Evolutionary conservation across 2,797 vertebrate genomes (phyloP).

Genomic region (Myoxocephalus aenaeus): DNA sequence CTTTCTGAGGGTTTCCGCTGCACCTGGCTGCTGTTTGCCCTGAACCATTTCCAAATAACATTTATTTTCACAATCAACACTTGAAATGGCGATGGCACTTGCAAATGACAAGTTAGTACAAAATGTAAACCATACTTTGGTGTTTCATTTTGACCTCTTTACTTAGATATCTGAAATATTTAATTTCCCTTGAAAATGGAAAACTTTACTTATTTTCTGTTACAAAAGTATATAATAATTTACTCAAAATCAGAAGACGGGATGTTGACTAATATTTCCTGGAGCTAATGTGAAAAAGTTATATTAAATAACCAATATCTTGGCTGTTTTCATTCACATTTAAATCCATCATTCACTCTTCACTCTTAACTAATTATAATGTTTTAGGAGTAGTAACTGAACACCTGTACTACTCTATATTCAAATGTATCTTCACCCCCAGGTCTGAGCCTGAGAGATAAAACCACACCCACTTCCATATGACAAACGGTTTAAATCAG

Average conservation of each 20-base stretch:
- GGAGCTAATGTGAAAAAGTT: neutral
- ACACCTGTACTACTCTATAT: neutral
- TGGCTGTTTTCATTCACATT: neutral
- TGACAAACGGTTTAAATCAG: neutral
- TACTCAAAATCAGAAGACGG: constrained; percentile 3
- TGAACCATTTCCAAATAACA: neutral
- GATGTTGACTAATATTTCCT: constrained; percentile 1
- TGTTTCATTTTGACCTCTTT: neutral
- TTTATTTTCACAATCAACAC: neutral
- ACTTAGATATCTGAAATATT: neutral
- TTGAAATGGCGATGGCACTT: too few species aligned
- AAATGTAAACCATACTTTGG: neutral
- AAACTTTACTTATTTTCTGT: neutral
- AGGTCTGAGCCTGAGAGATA: neutral
- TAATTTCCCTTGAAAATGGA: constrained; percentile 8
- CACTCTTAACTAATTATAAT: neutral
- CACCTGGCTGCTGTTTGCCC: neutral
- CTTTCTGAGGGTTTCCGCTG: neutral
- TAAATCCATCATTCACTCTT: neutral
- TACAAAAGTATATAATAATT: neutral
- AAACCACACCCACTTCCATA: neutral
- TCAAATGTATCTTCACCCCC: neutral
- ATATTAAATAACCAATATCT: neutral
- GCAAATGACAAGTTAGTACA: neutral
- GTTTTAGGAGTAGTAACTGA: neutral